phyloP scores from a whole-genome alignment of 2,113 vertebrate genomes.

The Heptranchias perlo region DNA sequence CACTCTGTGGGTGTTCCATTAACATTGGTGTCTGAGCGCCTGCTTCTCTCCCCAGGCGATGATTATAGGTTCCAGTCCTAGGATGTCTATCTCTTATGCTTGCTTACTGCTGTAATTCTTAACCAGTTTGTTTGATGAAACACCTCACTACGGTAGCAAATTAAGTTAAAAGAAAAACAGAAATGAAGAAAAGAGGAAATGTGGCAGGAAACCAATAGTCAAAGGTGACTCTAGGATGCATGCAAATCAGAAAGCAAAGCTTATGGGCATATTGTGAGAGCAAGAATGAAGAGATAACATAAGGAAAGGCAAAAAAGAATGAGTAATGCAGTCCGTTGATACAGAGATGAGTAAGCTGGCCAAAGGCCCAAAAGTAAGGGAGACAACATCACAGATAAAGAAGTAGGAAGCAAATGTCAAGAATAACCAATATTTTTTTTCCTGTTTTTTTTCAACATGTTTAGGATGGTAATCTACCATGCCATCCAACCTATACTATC shows the following conservation, averaged over 20 bases:
- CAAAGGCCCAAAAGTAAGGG: background rate
- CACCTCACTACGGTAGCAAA: background rate
- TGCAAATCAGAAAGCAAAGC: background rate
- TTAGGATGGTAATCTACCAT: background rate
- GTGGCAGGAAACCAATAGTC: background rate
- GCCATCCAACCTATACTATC: background rate
- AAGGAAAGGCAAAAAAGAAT: background rate
- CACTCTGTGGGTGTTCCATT: slow-evolving; percentile 15
- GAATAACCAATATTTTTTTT: background rate
- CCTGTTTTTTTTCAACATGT: background rate
- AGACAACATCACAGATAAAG: background rate
- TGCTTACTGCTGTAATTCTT: background rate
- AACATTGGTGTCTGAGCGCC: background rate
- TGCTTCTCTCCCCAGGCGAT: background rate
- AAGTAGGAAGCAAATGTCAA: background rate
- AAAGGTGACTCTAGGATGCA: background rate
- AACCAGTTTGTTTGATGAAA: background rate
- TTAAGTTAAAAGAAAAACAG: background rate
- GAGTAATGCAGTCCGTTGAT: background rate
- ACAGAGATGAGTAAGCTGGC: background rate
- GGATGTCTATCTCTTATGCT: background rate
- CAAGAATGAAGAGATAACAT: background rate
- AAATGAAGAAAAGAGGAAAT: background rate
- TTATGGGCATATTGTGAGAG: background rate
- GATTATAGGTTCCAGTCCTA: slow-evolving; percentile 1